Conservation (phyloP, 2,113 vertebrate species). For the Cichladusa arquata region DNA sequence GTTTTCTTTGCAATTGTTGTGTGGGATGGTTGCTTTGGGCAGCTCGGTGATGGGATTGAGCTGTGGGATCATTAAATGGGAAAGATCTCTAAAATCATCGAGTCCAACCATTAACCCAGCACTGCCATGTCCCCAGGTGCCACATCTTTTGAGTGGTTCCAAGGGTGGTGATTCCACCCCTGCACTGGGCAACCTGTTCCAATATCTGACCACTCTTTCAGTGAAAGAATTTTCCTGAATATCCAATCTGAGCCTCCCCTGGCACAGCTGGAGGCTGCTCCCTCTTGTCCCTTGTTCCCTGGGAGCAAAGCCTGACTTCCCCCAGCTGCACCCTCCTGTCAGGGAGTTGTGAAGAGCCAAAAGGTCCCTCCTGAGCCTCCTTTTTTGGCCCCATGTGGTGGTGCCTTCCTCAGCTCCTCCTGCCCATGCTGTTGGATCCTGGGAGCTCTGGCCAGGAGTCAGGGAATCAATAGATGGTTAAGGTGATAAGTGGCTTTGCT, state of each 20-base stretch:
- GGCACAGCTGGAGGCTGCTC: neutral
- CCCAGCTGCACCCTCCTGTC: neutral
- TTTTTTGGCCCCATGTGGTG: rapidly evolving
- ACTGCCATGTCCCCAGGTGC: neutral
- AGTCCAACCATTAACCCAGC: rapidly evolving
- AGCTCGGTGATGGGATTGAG: rapidly evolving
- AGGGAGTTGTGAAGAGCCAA: neutral
- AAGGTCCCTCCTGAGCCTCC: neutral
- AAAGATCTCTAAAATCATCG: rapidly evolving
- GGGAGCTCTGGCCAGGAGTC: constrained; percentile 1
- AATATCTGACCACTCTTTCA: neutral
- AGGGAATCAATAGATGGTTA: constrained; percentile 34
- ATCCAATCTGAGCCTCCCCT: neutral
- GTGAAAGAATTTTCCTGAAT: neutral
- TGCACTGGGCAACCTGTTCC: too few relatives aligned
- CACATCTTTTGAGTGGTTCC: neutral
- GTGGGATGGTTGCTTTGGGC: rapidly evolving
- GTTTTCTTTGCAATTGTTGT: rapidly evolving
- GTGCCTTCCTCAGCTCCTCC: neutral
- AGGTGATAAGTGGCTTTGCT: constrained; percentile 56
- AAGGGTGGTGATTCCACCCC: neutral
- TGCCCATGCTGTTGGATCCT: neutral
- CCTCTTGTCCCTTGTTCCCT: neutral
- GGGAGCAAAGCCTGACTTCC: neutral
- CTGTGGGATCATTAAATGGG: rapidly evolving